These are phyloP conservation scores for Magallana angulata DNA, from an alignment of 1,140 invertebrate genomes.

Conservation along the genomic window DNA sequence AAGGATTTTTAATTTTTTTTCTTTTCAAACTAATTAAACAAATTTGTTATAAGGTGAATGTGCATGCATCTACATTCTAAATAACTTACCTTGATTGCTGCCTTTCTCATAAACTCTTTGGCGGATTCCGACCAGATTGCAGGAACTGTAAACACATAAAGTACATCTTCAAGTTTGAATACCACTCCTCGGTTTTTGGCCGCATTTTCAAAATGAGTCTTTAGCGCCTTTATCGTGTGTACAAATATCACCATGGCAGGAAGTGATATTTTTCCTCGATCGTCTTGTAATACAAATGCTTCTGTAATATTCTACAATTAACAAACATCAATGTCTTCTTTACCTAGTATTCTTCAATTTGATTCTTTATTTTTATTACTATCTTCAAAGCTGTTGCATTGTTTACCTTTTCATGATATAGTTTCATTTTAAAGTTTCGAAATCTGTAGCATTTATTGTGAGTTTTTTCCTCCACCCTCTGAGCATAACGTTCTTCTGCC, in stretches of 20 bases:
- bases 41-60: too few species aligned
- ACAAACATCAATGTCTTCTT: too few species aligned
- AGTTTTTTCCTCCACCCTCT: background rate
- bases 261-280: background rate
- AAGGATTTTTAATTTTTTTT: too few species aligned
- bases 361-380: too few species aligned
- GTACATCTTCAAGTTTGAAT: background rate
- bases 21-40: too few species aligned
- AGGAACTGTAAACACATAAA: conserved; percentile 25
- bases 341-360: too few species aligned
- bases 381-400: too few species aligned
- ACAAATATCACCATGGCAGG: background rate
- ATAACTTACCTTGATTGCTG: background rate
- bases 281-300: background rate
- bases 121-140: conserved; percentile 40
- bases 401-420: background rate
- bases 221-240: background rate
- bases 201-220: background rate
- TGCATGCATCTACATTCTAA: too few species aligned
- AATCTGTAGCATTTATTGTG: background rate
- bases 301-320: background rate
- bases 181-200: background rate
- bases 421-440: background rate
- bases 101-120: conserved; percentile 23
- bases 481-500: background rate